Percentiles rank a stretch among this genome's conserved stretches.
These are phyloP conservation scores for Ameiurus melas DNA, from an alignment of 2,113 vertebrate species.

Conservation along the genomic window DNA sequence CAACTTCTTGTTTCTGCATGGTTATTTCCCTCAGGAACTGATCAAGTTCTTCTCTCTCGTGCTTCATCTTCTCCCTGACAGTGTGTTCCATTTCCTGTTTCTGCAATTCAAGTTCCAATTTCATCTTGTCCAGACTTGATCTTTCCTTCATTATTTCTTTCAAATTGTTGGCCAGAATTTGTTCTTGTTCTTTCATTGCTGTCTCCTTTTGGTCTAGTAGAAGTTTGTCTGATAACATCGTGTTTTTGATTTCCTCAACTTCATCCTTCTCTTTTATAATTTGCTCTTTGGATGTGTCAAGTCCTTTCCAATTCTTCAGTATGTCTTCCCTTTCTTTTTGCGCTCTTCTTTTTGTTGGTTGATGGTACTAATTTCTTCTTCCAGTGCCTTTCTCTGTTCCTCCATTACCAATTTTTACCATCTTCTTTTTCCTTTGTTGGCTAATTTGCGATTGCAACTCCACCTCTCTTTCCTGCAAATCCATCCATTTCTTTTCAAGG, in stretches of 20 bases:
- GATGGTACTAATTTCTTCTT: neutral
- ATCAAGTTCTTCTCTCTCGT: too few relatives aligned
- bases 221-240: too few relatives aligned
- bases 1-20: too few relatives aligned
- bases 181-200: neutral
- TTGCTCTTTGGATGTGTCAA: neutral
- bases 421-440: slow-evolving; percentile 19
- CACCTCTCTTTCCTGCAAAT: neutral
- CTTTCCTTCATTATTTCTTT: neutral
- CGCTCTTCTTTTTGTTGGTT: slow-evolving; percentile 8
- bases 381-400: slow-evolving; percentile 24
- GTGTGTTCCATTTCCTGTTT: neutral
- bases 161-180: neutral
- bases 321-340: slow-evolving; percentile 31
- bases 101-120: slow-evolving; percentile 26
- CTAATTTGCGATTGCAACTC: neutral
- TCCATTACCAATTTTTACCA: neutral
- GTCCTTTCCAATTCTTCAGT: neutral
- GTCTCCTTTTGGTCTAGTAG: too few relatives aligned
- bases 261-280: neutral
- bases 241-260: neutral
- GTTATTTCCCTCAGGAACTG: too few relatives aligned
- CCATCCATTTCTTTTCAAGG: neutral
- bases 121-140: slow-evolving; percentile 21
- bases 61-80: too few relatives aligned